A percentile compares a stretch with the other conserved stretches of the same genome.
Conservation (phyloP, 2,113 vertebrate genomes). For the Hippopotamus amphibius region DNA sequence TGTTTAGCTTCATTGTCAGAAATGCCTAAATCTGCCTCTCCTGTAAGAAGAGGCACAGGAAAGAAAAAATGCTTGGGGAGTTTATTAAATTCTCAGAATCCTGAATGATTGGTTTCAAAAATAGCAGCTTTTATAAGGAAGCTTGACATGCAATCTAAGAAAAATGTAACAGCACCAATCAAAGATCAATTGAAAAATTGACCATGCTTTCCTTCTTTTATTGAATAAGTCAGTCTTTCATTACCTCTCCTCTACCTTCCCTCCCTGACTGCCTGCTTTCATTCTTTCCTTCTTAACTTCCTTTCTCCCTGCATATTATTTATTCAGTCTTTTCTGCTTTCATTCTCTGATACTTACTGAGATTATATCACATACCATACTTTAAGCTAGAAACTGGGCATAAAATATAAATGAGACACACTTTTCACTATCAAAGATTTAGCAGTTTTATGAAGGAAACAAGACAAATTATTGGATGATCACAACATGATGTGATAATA, state of each 20-base stretch:
- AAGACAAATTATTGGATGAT: not conserved
- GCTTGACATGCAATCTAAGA: conserved; percentile 49
- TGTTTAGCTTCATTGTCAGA: conserved; percentile 67
- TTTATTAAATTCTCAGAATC: conserved; percentile 70
- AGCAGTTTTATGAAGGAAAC: conserved; percentile 3
- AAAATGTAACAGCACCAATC: conserved; percentile 48
- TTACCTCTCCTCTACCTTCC: not conserved
- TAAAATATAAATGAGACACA: not conserved
- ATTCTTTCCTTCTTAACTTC: not conserved
- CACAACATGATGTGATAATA: not conserved
- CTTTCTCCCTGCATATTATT: not conserved
- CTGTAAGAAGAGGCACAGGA: not conserved
- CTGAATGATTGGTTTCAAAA: conserved; percentile 59
- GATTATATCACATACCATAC: not conserved
- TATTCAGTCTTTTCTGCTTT: not conserved
- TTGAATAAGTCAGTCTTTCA: conserved; percentile 9
- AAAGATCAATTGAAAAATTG: conserved; percentile 42
- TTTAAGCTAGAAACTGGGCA: not conserved
- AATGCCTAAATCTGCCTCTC: conserved; percentile 56
- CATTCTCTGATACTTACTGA: not conserved
- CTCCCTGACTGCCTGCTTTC: not conserved
- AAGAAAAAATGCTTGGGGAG: not conserved
- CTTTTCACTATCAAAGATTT: not conserved
- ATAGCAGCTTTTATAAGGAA: conserved; percentile 54
- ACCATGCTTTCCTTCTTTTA: conserved; percentile 16